These are phyloP conservation scores for Actinostola sp. DNA, from an alignment of 92 coral and sea anemone species.

Conservation along the genomic window DNA sequence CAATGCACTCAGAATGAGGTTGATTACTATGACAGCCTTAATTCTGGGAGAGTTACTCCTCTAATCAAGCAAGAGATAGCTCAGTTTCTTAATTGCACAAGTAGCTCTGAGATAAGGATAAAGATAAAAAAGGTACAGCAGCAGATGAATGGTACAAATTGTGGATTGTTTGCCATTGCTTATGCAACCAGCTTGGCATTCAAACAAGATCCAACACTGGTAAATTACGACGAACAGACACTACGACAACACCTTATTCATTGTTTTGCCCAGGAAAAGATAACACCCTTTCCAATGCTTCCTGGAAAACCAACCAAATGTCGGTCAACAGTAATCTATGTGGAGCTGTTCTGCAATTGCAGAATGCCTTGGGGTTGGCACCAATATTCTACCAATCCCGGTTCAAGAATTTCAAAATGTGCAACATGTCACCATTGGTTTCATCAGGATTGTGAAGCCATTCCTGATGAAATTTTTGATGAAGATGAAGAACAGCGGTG, in stretches of 20 bases:
- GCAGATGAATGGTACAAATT: constrained; percentile 32
- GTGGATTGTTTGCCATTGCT: constrained; percentile 51
- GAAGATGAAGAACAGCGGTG: constrained; percentile 14
- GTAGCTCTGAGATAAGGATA: neutral
- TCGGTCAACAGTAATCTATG: neutral
- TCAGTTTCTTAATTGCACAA: neutral
- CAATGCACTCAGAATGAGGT: neutral
- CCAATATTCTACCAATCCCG: too few species aligned
- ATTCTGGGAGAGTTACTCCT: neutral
- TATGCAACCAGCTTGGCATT: constrained; percentile 30
- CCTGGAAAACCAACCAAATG: neutral
- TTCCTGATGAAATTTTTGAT: constrained; percentile 30
- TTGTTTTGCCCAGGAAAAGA: constrained; percentile 11
- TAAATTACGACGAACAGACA: neutral
- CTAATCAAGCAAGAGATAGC: neutral
- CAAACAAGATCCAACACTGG: constrained; percentile 9
- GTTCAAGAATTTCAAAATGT: constrained; percentile 20
- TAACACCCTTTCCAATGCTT: constrained; percentile 20
- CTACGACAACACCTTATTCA: constrained; percentile 21
- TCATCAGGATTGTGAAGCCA: constrained; percentile 34
- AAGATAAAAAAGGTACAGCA: constrained; percentile 28
- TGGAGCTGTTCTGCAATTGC: neutral
- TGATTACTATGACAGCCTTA: constrained; percentile 27
- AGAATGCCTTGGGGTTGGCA: constrained; percentile 10
- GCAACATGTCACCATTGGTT: constrained; percentile 32